A percentile compares a stretch with the other conserved stretches of the same genome.
These are phyloP conservation scores for Steinernema hermaphroditum DNA, from an alignment of 2,888 invertebrate genomes.

Conservation along the genomic window DNA sequence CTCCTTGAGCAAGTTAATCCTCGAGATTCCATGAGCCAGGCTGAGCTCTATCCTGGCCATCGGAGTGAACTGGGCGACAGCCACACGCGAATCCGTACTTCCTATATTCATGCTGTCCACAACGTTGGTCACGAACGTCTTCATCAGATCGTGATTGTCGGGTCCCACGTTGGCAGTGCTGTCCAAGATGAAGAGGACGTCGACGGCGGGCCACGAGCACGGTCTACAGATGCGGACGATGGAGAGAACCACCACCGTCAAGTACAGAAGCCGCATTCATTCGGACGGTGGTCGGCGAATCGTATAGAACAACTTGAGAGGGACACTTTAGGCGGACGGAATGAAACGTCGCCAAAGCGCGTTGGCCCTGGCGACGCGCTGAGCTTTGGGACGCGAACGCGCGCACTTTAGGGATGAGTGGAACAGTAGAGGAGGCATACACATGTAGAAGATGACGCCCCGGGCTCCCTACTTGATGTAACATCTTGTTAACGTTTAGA, in stretches of 20 bases:
- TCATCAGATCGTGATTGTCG: constrained; percentile 37
- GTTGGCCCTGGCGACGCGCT: not conserved
- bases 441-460: too few species aligned
- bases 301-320: not conserved
- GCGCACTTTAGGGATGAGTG: too few species aligned
- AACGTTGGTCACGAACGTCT: constrained; percentile 12
- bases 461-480: too few species aligned
- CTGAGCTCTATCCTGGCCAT: constrained; percentile 48
- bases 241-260: not conserved
- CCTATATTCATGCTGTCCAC: not conserved
- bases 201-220: constrained; percentile 53
- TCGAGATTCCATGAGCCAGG: constrained; percentile 31
- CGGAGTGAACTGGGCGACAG: constrained; percentile 61
- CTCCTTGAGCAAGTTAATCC: not conserved
- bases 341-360: not conserved
- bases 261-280: not conserved
- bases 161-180: constrained; percentile 50
- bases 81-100: constrained; percentile 37
- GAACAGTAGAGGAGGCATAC: too few species aligned
- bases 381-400: too few species aligned
- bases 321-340: not conserved
- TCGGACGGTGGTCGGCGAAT: not conserved
- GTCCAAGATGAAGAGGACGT: constrained; percentile 59
- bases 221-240: not conserved
- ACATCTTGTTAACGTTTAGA: too few species aligned